Evolutionary conservation across 1,140 invertebrate genomes (phyloP).

Genomic region (Hylyphantes graminicola): DNA sequence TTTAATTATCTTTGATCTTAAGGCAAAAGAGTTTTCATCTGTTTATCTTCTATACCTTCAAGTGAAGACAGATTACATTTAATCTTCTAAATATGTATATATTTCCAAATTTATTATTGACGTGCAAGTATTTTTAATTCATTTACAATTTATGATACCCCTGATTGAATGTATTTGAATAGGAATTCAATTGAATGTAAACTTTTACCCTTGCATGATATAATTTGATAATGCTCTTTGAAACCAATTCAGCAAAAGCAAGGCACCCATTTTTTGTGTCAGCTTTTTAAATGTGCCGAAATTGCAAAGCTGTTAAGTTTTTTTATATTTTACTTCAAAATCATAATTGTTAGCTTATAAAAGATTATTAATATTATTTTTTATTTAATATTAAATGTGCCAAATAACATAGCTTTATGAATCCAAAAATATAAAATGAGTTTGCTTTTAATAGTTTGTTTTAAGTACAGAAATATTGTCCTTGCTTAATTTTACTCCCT

Average conservation of each 20-base stretch:
- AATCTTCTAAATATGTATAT: slow-evolving; percentile 21
- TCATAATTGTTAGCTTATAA: not conserved
- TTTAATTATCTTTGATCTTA: not conserved
- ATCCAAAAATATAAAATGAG: no score
- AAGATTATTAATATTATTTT: not conserved
- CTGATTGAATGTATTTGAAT: no score
- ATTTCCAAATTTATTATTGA: not conserved
- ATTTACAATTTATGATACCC: no score
- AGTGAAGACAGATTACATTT: no score
- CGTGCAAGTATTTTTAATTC: no score
- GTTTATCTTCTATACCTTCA: not conserved
- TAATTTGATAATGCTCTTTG: slow-evolving; percentile 29
- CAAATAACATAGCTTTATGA: not conserved
- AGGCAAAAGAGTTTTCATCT: not conserved
- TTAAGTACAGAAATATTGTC: not conserved
- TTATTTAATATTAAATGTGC: slow-evolving; percentile 5
- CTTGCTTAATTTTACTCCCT: not conserved
- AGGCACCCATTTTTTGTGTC: not conserved
- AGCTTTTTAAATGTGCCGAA: slow-evolving; percentile 7
- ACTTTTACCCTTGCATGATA: slow-evolving; percentile 21
- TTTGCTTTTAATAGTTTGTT: no score
- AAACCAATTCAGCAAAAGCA: not conserved
- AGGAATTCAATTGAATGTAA: not conserved
- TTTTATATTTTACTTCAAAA: not conserved
- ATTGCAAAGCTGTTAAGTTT: not conserved